Evolutionary conservation across 1,140 invertebrate genomes (phyloP).

Genomic region (Harpegnathos saltator): DNA sequence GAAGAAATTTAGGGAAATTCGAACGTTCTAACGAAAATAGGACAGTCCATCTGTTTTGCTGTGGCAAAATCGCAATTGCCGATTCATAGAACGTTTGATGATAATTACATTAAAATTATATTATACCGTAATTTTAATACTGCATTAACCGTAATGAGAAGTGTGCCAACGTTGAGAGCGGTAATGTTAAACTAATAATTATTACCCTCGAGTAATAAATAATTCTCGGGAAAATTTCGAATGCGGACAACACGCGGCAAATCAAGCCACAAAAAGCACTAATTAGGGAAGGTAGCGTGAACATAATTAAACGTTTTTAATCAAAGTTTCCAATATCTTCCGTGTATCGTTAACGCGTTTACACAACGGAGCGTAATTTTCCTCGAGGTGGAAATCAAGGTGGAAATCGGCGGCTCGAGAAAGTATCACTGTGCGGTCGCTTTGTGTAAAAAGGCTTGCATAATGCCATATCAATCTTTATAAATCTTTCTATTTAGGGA

Average conservation of each 20-base stretch:
- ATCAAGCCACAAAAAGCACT: slow-evolving; percentile 6
- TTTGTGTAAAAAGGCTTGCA: background rate
- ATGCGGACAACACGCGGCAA: background rate
- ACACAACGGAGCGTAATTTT: background rate
- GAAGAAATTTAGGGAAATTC: background rate
- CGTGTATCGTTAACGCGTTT: background rate
- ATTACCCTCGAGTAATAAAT: no score
- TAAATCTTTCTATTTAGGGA: slow-evolving; percentile 18
- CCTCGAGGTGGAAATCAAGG: background rate
- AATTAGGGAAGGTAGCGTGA: background rate
- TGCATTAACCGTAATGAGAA: background rate
- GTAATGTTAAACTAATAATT: slow-evolving; percentile 1
- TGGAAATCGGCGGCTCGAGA: background rate
- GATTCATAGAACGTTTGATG: slow-evolving; percentile 6
- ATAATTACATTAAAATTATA: slow-evolving; percentile 23
- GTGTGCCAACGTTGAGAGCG: background rate
- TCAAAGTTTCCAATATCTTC: slow-evolving; percentile 10
- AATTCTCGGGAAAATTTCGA: no score
- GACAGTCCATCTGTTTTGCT: background rate
- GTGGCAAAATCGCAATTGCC: slow-evolving; percentile 12
- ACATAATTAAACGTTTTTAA: background rate
- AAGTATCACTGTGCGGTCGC: background rate
- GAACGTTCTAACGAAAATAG: slow-evolving; percentile 22
- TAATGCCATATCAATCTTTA: slow-evolving; percentile 42
- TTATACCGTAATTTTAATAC: background rate